Evolutionary conservation across 1,140 invertebrate genomes (phyloP), one percentile per base, ranked within the genome.

Genomic region (Chymomyza costata): DNA sequence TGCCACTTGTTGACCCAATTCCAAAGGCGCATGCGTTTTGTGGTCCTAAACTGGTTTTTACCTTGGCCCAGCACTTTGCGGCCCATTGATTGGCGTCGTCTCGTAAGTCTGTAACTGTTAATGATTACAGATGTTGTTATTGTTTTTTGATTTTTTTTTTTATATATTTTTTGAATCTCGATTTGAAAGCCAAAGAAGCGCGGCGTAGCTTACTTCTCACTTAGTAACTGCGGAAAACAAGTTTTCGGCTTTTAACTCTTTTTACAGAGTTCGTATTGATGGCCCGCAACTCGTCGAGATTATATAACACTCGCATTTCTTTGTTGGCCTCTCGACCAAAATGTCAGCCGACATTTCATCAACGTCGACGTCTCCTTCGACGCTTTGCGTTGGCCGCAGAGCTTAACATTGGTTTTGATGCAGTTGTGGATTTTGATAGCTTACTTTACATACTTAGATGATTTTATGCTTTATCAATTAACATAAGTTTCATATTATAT

Each of bases 1-100:
- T n/a, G n/a, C n/a, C n/a, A n/a, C 71, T 78, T 78, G 71, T 63
- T 78, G 71, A 78, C 71, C 71, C 63, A 78, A 78, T 78, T 78
- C 73, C 54, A 80, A 62, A 78, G 73, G 67, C 71, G 58, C 71
- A 80, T 76, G 66, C 58, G 66, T 68, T 68, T 65, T 52, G 52
- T 56, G 50, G 48, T 68, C 69, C 52, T 25, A 8, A 8, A 3
- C 21, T 25, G 21, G 21, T 25, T 8, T n/a, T n/a, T n/a, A n/a
- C n/a, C n/a, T n/a, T 25, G 21, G 21, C 21, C 21, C 21, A 25
- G 21, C 8, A 25, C 21, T 25, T 25, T 25, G 21, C 21, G 37
- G 47, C 2, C 31, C 17, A 50, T 55, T 64, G 66, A 66, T 67
- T 70, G 64, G 64, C 66, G 50, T 38, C 62, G 47, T 6, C 5